Percentiles rank a stretch among this genome's conserved stretches.
These are phyloP conservation scores for Crax fasciolata DNA, from an alignment of 2,797 vertebrate genomes.

Conservation along the genomic window DNA sequence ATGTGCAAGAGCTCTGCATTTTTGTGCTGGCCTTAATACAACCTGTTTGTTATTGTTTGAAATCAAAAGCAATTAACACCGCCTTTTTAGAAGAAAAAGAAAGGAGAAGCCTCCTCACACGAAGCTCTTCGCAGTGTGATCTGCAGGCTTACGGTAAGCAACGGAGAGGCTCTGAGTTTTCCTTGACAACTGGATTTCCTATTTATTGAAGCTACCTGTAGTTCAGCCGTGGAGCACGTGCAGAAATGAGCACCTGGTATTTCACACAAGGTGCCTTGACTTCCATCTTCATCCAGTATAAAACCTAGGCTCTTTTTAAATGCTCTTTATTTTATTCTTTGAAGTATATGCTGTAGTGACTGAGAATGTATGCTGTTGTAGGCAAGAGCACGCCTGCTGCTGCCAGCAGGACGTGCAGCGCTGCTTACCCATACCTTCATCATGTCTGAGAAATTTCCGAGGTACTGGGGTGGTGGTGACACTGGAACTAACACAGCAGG, in stretches of 20 bases:
- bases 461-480: slow-evolving; percentile 60
- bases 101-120: slow-evolving; percentile 4
- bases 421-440: slow-evolving; percentile 55
- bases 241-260: slow-evolving; percentile 54
- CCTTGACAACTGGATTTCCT: slow-evolving; percentile 71
- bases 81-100: not conserved
- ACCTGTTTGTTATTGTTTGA: slow-evolving; percentile 32
- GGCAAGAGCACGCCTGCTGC: slow-evolving; percentile 9
- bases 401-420: slow-evolving; percentile 1
- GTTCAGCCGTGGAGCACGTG: slow-evolving; percentile 18
- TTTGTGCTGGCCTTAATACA: slow-evolving; percentile 75
- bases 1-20: slow-evolving; percentile 79
- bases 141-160: slow-evolving; percentile 32
- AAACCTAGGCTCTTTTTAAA: slow-evolving; percentile 60
- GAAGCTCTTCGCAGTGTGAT: slow-evolving; percentile 7
- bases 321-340: slow-evolving; percentile 72
- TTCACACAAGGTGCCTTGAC: slow-evolving; percentile 55
- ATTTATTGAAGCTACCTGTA: slow-evolving; percentile 54
- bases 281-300: slow-evolving; percentile 75
- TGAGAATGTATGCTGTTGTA: slow-evolving; percentile 65
- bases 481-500: slow-evolving; percentile 39
- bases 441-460: slow-evolving; percentile 56
- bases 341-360: slow-evolving; percentile 74
- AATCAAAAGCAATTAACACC: slow-evolving; percentile 20
- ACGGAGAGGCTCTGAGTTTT: slow-evolving; percentile 54